Evolutionary conservation across 2,113 vertebrate species (phyloP).

Genomic region (Tor tambroides): DNA sequence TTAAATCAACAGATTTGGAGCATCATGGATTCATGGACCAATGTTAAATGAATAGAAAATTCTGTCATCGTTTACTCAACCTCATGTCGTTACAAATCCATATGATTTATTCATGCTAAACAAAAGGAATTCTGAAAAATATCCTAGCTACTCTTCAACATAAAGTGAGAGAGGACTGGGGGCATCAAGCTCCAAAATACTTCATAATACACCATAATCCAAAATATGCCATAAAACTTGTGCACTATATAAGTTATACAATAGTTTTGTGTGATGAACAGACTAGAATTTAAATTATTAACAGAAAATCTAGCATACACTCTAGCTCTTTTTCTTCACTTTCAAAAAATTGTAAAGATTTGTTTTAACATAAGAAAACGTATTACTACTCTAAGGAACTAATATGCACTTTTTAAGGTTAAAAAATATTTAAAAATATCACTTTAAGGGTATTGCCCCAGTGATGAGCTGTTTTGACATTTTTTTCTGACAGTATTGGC

Average conservation of each 20-base stretch:
- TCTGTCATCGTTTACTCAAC: not conserved
- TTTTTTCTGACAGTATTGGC: not conserved
- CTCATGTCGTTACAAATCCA: not conserved
- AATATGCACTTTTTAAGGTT: not conserved
- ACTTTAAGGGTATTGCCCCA: not conserved
- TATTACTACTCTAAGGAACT: not conserved
- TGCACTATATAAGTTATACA: not conserved
- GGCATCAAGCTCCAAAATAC: not conserved
- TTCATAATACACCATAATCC: too few relatives aligned
- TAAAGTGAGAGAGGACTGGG: not conserved
- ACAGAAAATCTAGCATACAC: not conserved
- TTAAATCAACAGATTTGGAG: not conserved
- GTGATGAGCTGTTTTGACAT: not conserved
- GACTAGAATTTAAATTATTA: not conserved
- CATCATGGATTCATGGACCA: slow-evolving; percentile 7
- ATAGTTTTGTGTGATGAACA: not conserved
- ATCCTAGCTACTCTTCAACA: not conserved
- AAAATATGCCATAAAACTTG: not conserved
- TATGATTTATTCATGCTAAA: not conserved
- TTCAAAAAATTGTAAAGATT: not conserved
- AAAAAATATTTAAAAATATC: not conserved
- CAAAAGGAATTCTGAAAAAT: slow-evolving; percentile 11
- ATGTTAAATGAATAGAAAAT: not conserved
- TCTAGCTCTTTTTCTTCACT: not conserved
- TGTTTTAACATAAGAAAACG: not conserved